Percentiles rank a stretch among this genome's conserved stretches.
Conservation (phyloP, 1,140 invertebrate species). For the Neodiprion pinetum region DNA sequence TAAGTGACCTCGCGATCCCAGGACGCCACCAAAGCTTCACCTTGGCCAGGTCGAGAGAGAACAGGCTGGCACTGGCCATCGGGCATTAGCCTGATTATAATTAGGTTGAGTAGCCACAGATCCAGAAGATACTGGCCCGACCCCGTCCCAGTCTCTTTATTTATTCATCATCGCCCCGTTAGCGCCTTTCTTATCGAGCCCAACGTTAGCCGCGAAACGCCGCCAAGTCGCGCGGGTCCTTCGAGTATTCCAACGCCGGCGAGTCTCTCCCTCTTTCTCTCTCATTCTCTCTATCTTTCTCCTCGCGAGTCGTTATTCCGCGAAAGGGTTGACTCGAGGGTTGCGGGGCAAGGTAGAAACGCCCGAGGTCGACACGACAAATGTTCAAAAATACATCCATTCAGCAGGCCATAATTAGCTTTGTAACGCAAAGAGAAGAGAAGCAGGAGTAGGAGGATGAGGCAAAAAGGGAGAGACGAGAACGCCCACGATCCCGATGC, state of each 20-base stretch:
- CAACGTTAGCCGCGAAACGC: neutral
- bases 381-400: neutral
- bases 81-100: constrained; percentile 64
- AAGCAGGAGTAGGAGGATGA: neutral
- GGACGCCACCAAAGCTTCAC: neutral
- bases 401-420: neutral
- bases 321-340: too few relatives aligned
- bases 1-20: constrained; percentile 46
- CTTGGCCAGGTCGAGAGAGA: neutral
- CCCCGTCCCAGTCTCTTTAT: constrained; percentile 30
- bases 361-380: constrained; percentile 4
- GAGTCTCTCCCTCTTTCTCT: constrained; percentile 1
- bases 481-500: neutral
- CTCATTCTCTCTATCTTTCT: constrained; percentile 7
- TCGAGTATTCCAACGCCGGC: neutral
- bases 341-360: neutral
- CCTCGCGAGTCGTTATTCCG: neutral
- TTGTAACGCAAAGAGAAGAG: neutral
- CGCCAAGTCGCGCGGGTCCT: neutral
- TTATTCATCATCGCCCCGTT: constrained; percentile 32
- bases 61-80: constrained; percentile 31
- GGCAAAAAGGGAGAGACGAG: too few relatives aligned
- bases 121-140: constrained; percentile 53
- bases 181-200: constrained; percentile 6
- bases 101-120: constrained; percentile 61